Evolutionary conservation across 2,113 vertebrate genomes (phyloP).

Genomic region (Thunnus maccoyii): DNA sequence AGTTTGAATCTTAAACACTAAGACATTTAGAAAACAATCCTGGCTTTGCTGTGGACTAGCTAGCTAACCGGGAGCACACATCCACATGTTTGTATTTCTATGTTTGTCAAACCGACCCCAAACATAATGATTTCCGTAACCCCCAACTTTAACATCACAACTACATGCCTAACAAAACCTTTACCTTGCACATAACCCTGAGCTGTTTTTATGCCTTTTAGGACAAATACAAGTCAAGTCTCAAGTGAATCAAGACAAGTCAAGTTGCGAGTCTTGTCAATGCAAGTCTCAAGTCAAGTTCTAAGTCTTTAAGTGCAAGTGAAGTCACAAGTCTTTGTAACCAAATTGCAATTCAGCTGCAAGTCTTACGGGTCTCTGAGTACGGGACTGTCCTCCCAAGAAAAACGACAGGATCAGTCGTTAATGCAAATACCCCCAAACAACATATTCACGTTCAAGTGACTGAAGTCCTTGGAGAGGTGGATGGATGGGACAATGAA

Average conservation of each 20-base stretch:
- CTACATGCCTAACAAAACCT: neutral
- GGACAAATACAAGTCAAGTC: neutral
- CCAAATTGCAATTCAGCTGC: constrained; percentile 5
- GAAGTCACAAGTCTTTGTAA: neutral
- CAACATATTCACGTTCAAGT: too few species aligned
- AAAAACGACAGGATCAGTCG: too few species aligned
- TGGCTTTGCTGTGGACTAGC: neutral
- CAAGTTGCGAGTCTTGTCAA: neutral
- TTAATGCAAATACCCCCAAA: too few species aligned
- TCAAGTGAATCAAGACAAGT: neutral
- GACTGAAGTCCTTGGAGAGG: too few species aligned
- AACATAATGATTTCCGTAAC: too few species aligned
- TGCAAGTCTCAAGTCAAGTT: neutral
- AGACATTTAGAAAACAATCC: neutral
- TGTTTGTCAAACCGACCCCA: neutral
- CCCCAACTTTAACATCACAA: neutral
- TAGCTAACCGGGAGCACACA: neutral
- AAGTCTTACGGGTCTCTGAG: neutral
- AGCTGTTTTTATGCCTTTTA: neutral
- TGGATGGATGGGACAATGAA: too few species aligned
- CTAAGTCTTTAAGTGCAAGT: neutral
- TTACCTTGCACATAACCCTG: neutral
- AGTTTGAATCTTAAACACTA: neutral
- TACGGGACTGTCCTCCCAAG: too few species aligned
- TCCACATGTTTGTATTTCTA: neutral